Conservation (phyloP, 2,888 invertebrate species). For the Drosophila melanosoma region DNA sequence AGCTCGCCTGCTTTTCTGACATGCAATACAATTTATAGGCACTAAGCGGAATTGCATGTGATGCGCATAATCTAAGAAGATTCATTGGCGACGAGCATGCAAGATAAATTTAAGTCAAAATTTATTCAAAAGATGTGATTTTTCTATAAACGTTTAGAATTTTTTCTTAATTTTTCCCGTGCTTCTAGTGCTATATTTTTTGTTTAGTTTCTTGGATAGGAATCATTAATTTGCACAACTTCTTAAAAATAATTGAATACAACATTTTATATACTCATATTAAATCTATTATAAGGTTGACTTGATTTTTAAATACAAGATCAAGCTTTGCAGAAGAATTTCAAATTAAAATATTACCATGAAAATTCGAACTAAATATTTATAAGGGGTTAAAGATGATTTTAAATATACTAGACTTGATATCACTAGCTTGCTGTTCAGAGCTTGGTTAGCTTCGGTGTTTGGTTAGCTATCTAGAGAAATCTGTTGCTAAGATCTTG, state of each 20-base stretch:
- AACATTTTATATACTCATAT: background rate
- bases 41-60: conserved; percentile 30
- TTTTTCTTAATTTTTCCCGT: background rate
- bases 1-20: conserved; percentile 11
- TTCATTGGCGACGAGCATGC: conserved; percentile 44
- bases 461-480: background rate
- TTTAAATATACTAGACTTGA: background rate
- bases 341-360: background rate
- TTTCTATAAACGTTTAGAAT: background rate
- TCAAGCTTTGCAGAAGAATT: too few relatives aligned
- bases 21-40: conserved; percentile 39
- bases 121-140: background rate
- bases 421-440: background rate
- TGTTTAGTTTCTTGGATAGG: too few relatives aligned
- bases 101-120: conserved; percentile 31
- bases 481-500: background rate
- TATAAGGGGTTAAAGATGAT: background rate
- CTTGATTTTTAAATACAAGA: background rate
- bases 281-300: background rate
- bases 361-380: background rate
- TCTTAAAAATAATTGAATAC: background rate
- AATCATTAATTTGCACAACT: background rate
- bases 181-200: background rate
- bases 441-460: background rate
- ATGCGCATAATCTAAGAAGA: conserved; percentile 43